These are phyloP conservation scores for Dermatophagoides farinae DNA, from an alignment of 1,140 invertebrate species.

Conservation along the genomic window DNA sequence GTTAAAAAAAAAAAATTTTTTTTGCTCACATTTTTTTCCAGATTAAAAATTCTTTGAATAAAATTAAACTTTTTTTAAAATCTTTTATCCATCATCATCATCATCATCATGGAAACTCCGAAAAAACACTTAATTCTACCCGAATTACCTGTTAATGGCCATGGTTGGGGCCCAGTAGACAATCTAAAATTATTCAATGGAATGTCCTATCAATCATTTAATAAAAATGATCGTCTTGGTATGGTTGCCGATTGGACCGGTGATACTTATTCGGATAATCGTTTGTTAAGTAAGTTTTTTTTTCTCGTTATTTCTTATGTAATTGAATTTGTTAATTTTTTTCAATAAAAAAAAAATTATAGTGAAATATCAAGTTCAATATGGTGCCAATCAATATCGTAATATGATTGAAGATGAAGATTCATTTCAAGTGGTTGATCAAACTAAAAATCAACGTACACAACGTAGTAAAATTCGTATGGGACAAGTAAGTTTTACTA, in stretches of 20 bases:
- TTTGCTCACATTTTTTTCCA: too few relatives aligned
- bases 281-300: constrained; percentile 61
- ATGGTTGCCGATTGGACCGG: constrained; percentile 96
- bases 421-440: constrained; percentile 87
- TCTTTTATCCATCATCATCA: too few relatives aligned
- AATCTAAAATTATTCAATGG: constrained; percentile 77
- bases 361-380: constrained; percentile 90
- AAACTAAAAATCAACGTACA: constrained; percentile 40
- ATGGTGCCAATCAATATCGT: constrained; percentile 89
- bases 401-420: constrained; percentile 96
- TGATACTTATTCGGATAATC: constrained; percentile 78
- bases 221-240: constrained; percentile 84
- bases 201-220: constrained; percentile 95
- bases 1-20: too few relatives aligned
- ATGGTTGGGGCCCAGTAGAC: constrained; percentile 86
- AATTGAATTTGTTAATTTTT: constrained; percentile 1
- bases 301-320: constrained; percentile 2
- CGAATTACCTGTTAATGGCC: constrained; percentile 62
- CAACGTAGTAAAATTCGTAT: constrained; percentile 58
- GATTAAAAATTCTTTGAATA: too few relatives aligned
- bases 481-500: constrained; percentile 31
- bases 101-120: too few relatives aligned
- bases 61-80: too few relatives aligned
- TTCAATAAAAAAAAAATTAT: constrained; percentile 22
- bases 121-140: constrained; percentile 33